phyloP scores from a whole-genome alignment of 2,797 vertebrate species.

The Microctenopoma lineatum region DNA sequence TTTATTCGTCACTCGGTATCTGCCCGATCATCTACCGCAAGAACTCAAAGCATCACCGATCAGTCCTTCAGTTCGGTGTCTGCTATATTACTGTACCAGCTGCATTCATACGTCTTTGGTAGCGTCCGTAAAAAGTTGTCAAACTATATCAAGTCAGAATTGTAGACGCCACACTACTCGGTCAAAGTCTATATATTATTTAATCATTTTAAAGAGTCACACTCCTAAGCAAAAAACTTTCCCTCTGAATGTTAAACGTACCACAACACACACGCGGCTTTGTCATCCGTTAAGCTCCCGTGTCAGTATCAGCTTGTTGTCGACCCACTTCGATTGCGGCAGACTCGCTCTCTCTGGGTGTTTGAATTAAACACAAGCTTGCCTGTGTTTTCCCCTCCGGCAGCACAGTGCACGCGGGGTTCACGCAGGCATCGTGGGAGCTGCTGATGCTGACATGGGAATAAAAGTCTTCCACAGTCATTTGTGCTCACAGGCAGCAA shows the following conservation, averaged over 20 bases:
- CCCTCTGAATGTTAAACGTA: background rate
- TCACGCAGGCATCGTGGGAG: conserved; percentile 20
- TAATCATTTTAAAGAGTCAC: background rate
- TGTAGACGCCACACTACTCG: background rate
- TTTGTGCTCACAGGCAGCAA: conserved; percentile 16
- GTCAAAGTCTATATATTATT: background rate
- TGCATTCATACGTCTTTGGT: background rate
- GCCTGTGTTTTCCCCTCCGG: conserved; percentile 62
- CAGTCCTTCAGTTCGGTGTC: no score
- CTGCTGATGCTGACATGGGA: conserved; percentile 18
- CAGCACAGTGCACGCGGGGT: conserved; percentile 19
- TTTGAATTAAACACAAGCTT: conserved; percentile 75
- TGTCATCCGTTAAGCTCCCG: conserved; percentile 12
- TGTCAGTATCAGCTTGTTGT: conserved; percentile 43
- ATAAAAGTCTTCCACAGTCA: conserved; percentile 36
- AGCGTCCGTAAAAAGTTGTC: background rate
- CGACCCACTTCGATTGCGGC: conserved; percentile 33
- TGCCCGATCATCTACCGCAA: no score
- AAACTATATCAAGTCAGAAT: background rate
- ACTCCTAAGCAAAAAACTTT: background rate
- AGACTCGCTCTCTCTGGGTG: conserved; percentile 21
- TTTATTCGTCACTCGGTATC: no score
- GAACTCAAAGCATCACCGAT: no score
- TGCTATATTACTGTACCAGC: background rate
- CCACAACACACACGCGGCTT: conserved; percentile 3